Evolutionary conservation across 1,140 invertebrate species (phyloP), one percentile per base, ranked within the genome.

Genomic region (Archegozetes longisetosus): DNA sequence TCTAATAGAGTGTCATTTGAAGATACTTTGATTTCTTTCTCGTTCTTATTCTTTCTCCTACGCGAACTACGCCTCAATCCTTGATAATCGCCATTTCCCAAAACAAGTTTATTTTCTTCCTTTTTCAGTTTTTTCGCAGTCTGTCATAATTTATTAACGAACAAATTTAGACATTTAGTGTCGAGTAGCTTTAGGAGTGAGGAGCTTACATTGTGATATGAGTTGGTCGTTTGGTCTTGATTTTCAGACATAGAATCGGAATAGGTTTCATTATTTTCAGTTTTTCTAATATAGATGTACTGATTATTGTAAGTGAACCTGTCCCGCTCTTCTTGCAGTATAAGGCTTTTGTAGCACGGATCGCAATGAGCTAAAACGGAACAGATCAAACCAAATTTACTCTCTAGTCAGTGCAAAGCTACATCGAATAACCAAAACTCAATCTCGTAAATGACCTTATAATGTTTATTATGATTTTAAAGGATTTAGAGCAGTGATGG

Each of bases 21-120:
- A 1, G 71, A 72, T 0, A 75, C 68, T 28, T 50, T 67, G 24
- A 75, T 54, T 55, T 74, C 71, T 53, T 74, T 72, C 63, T 73
- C 73, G 12, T 72, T 73, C 48, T 71, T 64, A 4, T 68, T 66
- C 61, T 68, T 68, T 32, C 72, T 63, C 58, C 70, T 69, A n/a
- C 74, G 62, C 17, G 68, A 61, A 66, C 73, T 75, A 55, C 73
- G 68, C 32, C 73, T 62, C 20, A 64, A 51, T 4, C 27, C 50
- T 9, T n/a, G n/a, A n/a, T n/a, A n/a, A n/a, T n/a, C n/a, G 50
- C 50, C 23, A 28, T 28, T 28, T 24, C 6, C 50, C 14, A n/a
- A 52, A 6, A 28, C 50, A n/a, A 6, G 6, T 6, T 52, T 24
- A n/a, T 4, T 24, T 14, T 40, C 54, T 40, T 51, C 54, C 6